A percentile compares a stretch with the other conserved stretches of the same genome.
Evolutionary conservation across 2,113 vertebrate species (phyloP).

Genomic region (Catagonus wagneri): DNA sequence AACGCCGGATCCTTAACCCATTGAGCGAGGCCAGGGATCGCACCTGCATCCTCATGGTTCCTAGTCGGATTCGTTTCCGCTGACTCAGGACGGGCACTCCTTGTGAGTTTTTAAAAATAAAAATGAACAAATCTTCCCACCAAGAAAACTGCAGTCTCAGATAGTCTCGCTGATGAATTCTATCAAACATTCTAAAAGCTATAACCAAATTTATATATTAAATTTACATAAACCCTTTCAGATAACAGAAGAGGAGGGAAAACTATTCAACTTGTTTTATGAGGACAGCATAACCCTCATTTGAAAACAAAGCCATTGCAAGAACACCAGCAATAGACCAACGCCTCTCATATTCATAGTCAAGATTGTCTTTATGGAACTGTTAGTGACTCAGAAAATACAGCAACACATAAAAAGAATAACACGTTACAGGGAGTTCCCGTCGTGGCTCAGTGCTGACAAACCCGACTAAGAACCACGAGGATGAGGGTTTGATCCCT

Average conservation of each 20-base stretch:
- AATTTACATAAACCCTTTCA: not conserved
- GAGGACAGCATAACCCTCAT: accelerated
- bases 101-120: not conserved
- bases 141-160: not conserved
- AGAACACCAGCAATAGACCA: not conserved
- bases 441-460: no score
- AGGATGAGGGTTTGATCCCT: no score
- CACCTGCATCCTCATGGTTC: no score
- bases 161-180: not conserved
- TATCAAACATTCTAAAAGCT: not conserved
- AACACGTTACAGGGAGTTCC: accelerated
- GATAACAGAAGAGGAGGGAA: not conserved
- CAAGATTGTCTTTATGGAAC: not conserved
- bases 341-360: no score
- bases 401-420: no score
- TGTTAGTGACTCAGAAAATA: not conserved
- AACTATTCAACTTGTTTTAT: no score
- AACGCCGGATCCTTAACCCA: no score
- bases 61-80: no score
- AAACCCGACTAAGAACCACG: no score
- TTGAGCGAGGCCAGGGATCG: no score
- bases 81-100: no score
- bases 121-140: not conserved
- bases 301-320: not conserved
- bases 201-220: no score